Base-by-base conservation (phyloP, 1,140 invertebrate species). In the Dendrolimus punctatus region DNA sequence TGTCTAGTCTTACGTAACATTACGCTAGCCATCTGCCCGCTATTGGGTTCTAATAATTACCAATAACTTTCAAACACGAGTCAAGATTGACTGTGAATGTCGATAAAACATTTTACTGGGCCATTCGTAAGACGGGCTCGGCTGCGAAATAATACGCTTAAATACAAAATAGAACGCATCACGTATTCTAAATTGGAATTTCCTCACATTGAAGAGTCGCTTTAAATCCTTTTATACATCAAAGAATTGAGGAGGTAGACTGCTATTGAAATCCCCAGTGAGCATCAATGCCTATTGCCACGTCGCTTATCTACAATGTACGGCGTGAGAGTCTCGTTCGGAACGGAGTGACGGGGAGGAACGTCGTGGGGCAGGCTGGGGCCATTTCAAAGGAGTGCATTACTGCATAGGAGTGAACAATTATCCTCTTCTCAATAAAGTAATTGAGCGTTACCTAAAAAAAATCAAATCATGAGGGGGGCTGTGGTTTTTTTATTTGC, bases 261-360 rank as follows among this genome's bases (percentile, higher is more conserved):
- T 70, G 68, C 73, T 73, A 79, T 85, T 77, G 73, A 81, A 75
- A 67, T 79, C 78, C 73, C 76, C 67, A 62, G 78, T 75, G 76
- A 83, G 72, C 76, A 85, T 82, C 71, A 85, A 83, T 80, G 79
- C 76, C 76, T 83, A 80, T 80, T 83, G 76, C 78, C 71, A 73
- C 72, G 80, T 76, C 80, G 73, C 73, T 83, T 83, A 83, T 81
- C 81, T 72, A 64, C 73, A 71, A 71, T 73, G 65, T 53, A 42
- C 46, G 45, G 40, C 47, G 60, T 23, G 49, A 51, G 38, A 7
- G 48, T 40, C 48, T 23, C 23, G 23, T 1, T 23, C 23, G 23
- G 48, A 39, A 39, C 6, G 40, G 8, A 55, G 56, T 37, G 53
- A 46, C 60, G 39, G 38, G 49, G 49, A 56, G 56, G 40, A 39